These are phyloP conservation scores for Hermodice carunculata DNA, from an alignment of 2,888 invertebrate genomes.

Conservation along the genomic window DNA sequence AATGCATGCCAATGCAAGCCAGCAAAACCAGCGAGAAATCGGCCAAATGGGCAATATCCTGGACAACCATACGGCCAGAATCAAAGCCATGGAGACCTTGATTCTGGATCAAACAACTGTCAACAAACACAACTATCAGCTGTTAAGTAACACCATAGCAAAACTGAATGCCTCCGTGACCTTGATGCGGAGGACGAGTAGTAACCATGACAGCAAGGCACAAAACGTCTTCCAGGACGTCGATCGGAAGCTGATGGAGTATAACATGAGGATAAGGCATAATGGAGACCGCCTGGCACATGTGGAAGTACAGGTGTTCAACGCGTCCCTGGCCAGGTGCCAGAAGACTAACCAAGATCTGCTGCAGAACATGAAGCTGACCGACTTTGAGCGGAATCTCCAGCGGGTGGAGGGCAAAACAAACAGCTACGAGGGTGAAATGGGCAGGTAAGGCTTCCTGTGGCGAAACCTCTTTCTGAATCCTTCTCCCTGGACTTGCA, in stretches of 20 bases:
- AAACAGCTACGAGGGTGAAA: slow-evolving; percentile 27
- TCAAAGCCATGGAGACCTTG: slow-evolving; percentile 20
- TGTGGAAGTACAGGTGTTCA: slow-evolving; percentile 72
- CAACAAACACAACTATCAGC: neutral
- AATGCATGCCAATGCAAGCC: slow-evolving; percentile 1
- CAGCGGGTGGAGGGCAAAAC: slow-evolving; percentile 14
- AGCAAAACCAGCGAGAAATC: slow-evolving; percentile 21
- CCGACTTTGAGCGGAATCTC: slow-evolving; percentile 1
- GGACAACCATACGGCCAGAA: slow-evolving; percentile 26
- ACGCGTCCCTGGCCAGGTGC: slow-evolving; percentile 53
- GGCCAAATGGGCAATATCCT: slow-evolving; percentile 5
- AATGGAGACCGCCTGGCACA: slow-evolving; percentile 69
- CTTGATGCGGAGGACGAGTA: no score
- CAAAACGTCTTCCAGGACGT: neutral
- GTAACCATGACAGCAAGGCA: neutral
- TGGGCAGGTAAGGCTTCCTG: slow-evolving; percentile 22
- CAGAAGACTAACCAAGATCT: slow-evolving; percentile 52
- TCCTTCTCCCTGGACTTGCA: no score
- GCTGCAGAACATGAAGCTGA: slow-evolving; percentile 44
- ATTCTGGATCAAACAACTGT: slow-evolving; percentile 5
- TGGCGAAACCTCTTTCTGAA: no score
- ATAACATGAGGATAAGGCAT: neutral
- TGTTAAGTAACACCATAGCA: no score
- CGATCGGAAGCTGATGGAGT: slow-evolving; percentile 14
- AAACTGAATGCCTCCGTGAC: no score